Evolutionary conservation across 2,888 invertebrate genomes (phyloP).

Genomic region (Acleris sparsana): DNA sequence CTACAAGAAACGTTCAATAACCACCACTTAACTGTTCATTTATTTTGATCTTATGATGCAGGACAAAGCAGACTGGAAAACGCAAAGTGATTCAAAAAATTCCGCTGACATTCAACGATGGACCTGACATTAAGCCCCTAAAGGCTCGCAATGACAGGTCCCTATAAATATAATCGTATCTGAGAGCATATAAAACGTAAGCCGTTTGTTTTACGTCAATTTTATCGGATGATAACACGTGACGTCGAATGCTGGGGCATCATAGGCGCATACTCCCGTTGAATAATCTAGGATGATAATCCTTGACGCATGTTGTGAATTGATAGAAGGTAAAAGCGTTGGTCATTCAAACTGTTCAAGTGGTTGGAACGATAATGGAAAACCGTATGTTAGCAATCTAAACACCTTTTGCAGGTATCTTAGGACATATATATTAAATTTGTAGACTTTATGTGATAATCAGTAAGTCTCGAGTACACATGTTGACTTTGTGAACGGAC

Average conservation of each 20-base stretch:
- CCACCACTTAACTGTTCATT: not conserved
- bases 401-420: no score
- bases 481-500: no score
- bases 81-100: not conserved
- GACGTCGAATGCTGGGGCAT: constrained; percentile 26
- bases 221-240: constrained; percentile 33
- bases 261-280: constrained; percentile 15
- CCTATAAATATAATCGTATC: constrained; percentile 26
- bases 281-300: constrained; percentile 17
- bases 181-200: constrained; percentile 29
- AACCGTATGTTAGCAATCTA: not conserved
- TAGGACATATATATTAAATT: no score
- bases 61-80: not conserved
- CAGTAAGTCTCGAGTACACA: no score
- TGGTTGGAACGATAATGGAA: constrained; percentile 14
- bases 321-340: constrained; percentile 27
- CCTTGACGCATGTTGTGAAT: constrained; percentile 29
- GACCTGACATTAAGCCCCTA: constrained; percentile 7
- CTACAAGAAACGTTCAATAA: no score
- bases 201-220: constrained; percentile 31
- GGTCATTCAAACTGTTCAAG: constrained; percentile 15
- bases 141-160: constrained; percentile 24
- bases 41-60: not conserved
- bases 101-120: constrained; percentile 9
- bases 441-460: no score